Percentiles rank a stretch among this genome's conserved stretches.
phyloP scores from a whole-genome alignment of 2,888 invertebrate species.

The Cremastinae sp. region DNA sequence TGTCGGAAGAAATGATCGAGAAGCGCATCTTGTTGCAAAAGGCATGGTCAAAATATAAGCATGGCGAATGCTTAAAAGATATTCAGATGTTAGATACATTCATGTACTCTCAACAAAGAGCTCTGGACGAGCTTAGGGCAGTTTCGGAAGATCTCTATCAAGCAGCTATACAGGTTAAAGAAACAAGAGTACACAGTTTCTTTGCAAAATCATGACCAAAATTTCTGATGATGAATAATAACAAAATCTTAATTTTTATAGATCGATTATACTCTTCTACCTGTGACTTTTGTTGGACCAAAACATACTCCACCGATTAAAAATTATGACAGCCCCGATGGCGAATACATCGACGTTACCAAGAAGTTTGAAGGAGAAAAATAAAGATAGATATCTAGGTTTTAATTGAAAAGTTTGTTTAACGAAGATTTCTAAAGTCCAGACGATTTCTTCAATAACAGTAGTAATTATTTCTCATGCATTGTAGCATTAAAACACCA shows the following conservation, averaged over 20 bases:
- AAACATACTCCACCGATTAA: constrained; percentile 90
- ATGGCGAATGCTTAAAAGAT: constrained; percentile 84
- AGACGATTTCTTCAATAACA: neutral
- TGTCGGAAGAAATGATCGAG: constrained; percentile 84
- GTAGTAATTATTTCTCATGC: too few relatives aligned
- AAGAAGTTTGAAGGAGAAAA: constrained; percentile 82
- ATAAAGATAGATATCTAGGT: constrained; percentile 7
- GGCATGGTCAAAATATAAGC: constrained; percentile 89
- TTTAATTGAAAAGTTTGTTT: constrained; percentile 20
- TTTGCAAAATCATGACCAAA: constrained; percentile 21
- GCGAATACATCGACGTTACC: constrained; percentile 92
- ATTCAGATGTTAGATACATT: constrained; percentile 87
- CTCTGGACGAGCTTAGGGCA: constrained; percentile 89
- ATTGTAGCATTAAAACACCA: too few relatives aligned
- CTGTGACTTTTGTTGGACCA: constrained; percentile 88
- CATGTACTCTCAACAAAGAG: constrained; percentile 87
- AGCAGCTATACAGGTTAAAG: constrained; percentile 88
- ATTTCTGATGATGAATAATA: constrained; percentile 80
- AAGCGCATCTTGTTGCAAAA: constrained; percentile 86
- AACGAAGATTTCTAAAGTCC: constrained; percentile 4
- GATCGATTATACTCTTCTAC: constrained; percentile 87
- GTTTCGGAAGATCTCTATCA: constrained; percentile 94
- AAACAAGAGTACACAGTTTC: neutral
- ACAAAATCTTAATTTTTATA: constrained; percentile 83
- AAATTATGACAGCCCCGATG: constrained; percentile 92